These are phyloP conservation scores for Loriculus beryllinus DNA, from an alignment of 2,797 vertebrate genomes.

Conservation along the genomic window DNA sequence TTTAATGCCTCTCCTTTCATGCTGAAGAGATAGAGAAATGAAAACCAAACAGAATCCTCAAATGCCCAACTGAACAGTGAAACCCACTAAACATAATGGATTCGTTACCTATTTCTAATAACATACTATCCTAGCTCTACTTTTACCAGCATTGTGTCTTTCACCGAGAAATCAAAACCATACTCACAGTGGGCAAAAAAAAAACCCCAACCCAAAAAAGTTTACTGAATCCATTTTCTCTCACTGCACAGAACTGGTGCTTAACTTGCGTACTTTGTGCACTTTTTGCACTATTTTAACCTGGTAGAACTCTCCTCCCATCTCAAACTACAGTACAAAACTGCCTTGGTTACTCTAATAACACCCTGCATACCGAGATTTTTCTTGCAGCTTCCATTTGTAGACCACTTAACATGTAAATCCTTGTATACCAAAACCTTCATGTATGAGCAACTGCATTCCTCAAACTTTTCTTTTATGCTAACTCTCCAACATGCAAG, in stretches of 20 bases:
- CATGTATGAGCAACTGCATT: not conserved
- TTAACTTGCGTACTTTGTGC: not conserved
- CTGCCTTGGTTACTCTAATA: not conserved
- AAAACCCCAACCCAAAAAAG: too few species aligned
- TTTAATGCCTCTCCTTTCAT: not conserved
- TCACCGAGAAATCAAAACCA: not conserved
- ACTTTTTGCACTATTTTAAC: not conserved
- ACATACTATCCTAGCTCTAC: not conserved
- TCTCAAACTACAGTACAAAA: not conserved
- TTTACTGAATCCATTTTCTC: not conserved
- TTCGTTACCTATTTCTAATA: not conserved
- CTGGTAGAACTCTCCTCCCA: not conserved
- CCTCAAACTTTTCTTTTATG: not conserved
- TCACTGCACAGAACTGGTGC: accelerated
- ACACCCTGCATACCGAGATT: not conserved
- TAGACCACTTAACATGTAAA: not conserved
- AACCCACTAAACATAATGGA: not conserved
- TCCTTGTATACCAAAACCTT: not conserved
- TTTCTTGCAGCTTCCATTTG: not conserved
- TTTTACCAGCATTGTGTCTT: not conserved
- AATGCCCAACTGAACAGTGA: not conserved
- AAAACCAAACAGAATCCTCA: not conserved
- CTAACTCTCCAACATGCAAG: not conserved
- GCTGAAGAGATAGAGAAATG: not conserved
- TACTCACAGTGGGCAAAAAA: not conserved